These are phyloP conservation scores for Ploceus nigricollis DNA, from an alignment of 2,113 vertebrate species.

Conservation along the genomic window DNA sequence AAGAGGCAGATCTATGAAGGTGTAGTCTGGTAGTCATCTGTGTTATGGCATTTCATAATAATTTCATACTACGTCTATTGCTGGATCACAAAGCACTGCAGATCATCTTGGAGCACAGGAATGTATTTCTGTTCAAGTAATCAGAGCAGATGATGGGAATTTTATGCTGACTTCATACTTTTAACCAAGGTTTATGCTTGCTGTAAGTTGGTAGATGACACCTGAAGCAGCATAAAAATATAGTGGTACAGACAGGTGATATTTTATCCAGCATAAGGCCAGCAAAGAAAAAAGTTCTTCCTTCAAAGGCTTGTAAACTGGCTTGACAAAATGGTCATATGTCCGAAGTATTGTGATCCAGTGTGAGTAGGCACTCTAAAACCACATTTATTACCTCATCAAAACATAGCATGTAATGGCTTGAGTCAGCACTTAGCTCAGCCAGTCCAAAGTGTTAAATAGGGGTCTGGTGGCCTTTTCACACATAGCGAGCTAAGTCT, in stretches of 20 bases:
- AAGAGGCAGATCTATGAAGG: neutral
- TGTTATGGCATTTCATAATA: neutral
- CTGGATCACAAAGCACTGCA: neutral
- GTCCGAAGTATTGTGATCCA: neutral
- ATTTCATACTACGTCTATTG: neutral
- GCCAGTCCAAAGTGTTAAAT: neutral
- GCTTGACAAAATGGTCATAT: neutral
- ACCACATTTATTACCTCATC: neutral
- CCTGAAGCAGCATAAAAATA: conserved; percentile 18
- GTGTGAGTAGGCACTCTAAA: neutral
- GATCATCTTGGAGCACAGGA: neutral
- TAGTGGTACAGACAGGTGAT: neutral
- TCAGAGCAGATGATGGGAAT: neutral
- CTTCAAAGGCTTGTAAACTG: neutral
- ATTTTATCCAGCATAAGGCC: neutral
- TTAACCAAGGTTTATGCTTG: conserved; percentile 22
- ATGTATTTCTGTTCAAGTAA: neutral
- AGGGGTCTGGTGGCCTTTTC: neutral
- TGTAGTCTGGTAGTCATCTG: neutral
- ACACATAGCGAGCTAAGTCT: neutral
- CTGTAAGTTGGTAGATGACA: neutral
- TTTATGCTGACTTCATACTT: conserved; percentile 37
- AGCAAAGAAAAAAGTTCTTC: neutral
- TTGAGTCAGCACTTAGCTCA: neutral
- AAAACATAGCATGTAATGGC: neutral